Base-by-base conservation (phyloP, 2,888 invertebrate genomes). In the Tetragonula carbonaria region DNA sequence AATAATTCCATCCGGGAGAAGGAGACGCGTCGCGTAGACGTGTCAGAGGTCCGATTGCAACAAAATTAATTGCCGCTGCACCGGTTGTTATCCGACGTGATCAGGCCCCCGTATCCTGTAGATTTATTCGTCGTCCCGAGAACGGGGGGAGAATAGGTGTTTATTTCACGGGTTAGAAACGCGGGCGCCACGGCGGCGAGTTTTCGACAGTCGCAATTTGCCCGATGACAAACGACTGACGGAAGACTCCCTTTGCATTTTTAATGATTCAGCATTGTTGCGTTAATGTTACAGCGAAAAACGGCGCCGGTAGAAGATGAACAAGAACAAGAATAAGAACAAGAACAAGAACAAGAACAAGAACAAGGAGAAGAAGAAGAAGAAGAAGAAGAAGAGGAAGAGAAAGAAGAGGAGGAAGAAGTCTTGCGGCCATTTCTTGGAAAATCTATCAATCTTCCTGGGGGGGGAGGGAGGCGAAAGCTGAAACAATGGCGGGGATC, bases 1-100 rank as follows among this genome's bases (percentile, higher is more conserved):
- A 83, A 83, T 75, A 83, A 76, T 67, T 75, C n/a, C 38, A 11
- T 5, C 16, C 28, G 62, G 62, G 6, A 18, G 55, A 51, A 8
- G 4, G 81, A 81, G 81, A 33, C 74, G 76, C 55, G 50, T 33
- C 62, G 59, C 14, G 14, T 28, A 33, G 81, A 68, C 76, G 72
- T 38, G 75, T 70, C 62, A 75, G n/a, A 45, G 67, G 68, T 76
- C 65, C 67, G 82, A 81, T 81, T 76, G 72, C 72, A 76, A 55
- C 38, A n/a, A 81, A 81, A 81, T 83, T 81, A 83, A 83, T 83
- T 83, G 73, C 76, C 33, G 72, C 50, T 38, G 53, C 45, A 45
- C n/a, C 21, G 23, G 76, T n/a, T 63, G 45, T 76, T 83, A 83
- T 83, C 82, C 68, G 82, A 82, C 45, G 45, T 76, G 63, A 51